Base-by-base conservation (phyloP, 1,140 invertebrate genomes). In the Arctopsyche grandis region DNA sequence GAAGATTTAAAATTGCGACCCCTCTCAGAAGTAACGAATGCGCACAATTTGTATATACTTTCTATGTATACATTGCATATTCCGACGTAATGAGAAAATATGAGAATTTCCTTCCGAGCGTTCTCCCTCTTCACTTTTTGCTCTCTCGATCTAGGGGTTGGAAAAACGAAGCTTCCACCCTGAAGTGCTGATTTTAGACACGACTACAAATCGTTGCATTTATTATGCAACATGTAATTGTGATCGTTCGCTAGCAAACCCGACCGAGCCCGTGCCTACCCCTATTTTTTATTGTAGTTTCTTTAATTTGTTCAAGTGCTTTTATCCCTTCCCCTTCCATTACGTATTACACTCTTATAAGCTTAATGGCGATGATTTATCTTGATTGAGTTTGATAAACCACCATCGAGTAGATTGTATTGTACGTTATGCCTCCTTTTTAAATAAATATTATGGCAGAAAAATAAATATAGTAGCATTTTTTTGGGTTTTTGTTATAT, bases 1-100 rank as follows among this genome's bases (percentile, higher is more conserved):
- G 29, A 38, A 38, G 29, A 38, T 38, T 38, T 38, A 38, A 38
- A 38, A 38, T 38, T 38, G 3, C 29, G 29, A 38, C 29, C 29
- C 29, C 29, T 38, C 29, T 38, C 29, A 7, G 7, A 38, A 4
- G 29, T 38, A 38, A 38, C 29, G 7, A 38, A 38, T 4, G 29
- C 7, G 29, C 29, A 38, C 29, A 38, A 52, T 52, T 52, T 14
- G 48, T 14, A 52, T 52, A 52, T 12, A 52, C 12, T 66, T 1
- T 26, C 26, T 66, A 26, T 22, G 63, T 19, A 19, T 19, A 10
- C 63, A 14, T 24, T 66, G 63, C 24, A 66, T 66, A 66, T 66
- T 66, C n/a, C 22, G 22, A 66, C 10, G 24, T 26, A 66, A 66
- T 66, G 63, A 66, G 63, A 66, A 66, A 26, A 66, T 66, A 66